These are phyloP conservation scores for Umimayanthus kanabou DNA, from an alignment of 92 coral and sea anemone genomes.

Conservation along the genomic window DNA sequence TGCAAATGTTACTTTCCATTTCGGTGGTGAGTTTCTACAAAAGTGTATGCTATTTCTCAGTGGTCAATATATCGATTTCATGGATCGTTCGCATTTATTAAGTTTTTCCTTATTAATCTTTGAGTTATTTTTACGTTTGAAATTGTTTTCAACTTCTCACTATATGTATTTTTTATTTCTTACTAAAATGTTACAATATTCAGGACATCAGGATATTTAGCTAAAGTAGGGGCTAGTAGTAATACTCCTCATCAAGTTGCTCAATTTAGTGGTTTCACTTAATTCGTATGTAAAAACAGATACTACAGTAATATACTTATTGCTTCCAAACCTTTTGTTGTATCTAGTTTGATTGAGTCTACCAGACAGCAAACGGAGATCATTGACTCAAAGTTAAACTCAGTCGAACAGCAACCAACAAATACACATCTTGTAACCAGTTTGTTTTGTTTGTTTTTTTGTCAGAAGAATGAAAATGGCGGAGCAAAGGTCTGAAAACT, in stretches of 20 bases:
- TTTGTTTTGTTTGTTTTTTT: not conserved
- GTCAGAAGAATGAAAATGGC: conserved; percentile 15
- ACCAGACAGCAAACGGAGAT: no score
- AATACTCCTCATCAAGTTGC: not conserved
- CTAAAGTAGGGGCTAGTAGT: not conserved
- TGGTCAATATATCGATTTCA: not conserved
- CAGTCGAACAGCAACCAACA: not conserved
- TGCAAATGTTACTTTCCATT: not conserved
- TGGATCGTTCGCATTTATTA: not conserved
- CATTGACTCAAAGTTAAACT: no score
- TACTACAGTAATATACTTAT: no score
- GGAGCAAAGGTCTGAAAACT: conserved; percentile 11
- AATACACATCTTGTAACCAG: not conserved
- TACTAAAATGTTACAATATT: no score
- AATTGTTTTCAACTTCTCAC: not conserved
- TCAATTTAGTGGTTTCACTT: no score
- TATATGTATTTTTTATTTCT: no score
- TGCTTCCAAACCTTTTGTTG: no score
- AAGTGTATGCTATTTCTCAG: not conserved
- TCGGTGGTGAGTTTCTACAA: not conserved
- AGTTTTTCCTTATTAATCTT: no score
- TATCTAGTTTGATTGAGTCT: no score
- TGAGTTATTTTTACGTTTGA: not conserved
- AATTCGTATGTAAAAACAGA: no score
- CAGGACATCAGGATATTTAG: no score